phyloP scores from a whole-genome alignment of 2,113 vertebrate species.

The Thamnophis sirtalis region DNA sequence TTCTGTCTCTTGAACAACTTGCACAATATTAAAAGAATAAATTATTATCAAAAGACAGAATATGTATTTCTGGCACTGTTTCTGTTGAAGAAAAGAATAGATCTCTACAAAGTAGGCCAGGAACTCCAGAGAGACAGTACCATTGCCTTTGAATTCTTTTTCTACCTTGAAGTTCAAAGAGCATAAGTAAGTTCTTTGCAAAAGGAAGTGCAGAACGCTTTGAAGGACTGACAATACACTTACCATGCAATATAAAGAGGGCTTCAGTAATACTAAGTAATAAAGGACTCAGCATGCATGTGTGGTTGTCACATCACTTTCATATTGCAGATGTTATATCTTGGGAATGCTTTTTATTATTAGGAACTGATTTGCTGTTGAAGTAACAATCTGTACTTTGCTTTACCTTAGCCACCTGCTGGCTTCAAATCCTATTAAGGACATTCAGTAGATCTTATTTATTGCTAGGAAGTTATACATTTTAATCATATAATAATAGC shows the following conservation, averaged over 20 bases:
- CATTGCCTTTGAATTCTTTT: slow-evolving; percentile 67
- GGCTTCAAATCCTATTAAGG: background rate
- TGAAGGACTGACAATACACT: slow-evolving; percentile 47
- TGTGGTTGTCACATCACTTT: background rate
- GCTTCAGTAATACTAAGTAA: slow-evolving; percentile 9
- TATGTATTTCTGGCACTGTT: slow-evolving; percentile 55
- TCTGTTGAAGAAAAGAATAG: slow-evolving; percentile 53
- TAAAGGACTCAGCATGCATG: background rate
- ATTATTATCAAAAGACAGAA: slow-evolving; percentile 44
- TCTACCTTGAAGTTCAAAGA: slow-evolving; percentile 73
- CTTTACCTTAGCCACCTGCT: background rate
- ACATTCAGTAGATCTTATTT: background rate
- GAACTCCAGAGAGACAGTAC: slow-evolving; percentile 66
- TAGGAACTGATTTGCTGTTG: background rate
- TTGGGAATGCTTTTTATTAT: background rate
- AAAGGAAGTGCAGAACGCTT: slow-evolving; percentile 57
- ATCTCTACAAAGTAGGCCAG: slow-evolving; percentile 70
- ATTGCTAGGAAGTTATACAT: background rate
- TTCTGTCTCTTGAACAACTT: slow-evolving; percentile 42
- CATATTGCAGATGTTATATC: background rate
- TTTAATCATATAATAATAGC: background rate
- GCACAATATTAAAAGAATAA: slow-evolving; percentile 50
- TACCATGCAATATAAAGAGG: slow-evolving; percentile 34
- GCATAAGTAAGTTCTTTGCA: slow-evolving; percentile 65
- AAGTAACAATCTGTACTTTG: background rate